phyloP scores from a whole-genome alignment of 2,888 invertebrate species.

The Colostygia pectinataria region DNA sequence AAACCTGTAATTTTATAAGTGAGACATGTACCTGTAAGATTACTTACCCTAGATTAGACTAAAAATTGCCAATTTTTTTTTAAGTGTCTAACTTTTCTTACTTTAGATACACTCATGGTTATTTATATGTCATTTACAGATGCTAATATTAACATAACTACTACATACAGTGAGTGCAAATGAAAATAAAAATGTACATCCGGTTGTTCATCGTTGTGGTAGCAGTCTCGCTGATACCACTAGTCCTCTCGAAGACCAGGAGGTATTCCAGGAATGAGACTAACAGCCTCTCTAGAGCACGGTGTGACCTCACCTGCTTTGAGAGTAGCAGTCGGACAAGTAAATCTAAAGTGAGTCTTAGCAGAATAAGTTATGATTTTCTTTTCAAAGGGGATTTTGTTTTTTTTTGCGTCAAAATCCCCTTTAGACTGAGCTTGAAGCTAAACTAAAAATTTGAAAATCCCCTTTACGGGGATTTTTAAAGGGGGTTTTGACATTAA shows the following conservation, averaged over 20 bases:
- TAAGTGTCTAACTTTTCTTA: too few species aligned
- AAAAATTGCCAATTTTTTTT: too few species aligned
- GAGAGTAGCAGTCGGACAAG: conserved; percentile 59
- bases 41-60: too few species aligned
- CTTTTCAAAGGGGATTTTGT: background rate
- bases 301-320: conserved; percentile 84
- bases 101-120: too few species aligned
- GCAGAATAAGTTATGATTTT: background rate
- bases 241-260: conserved; percentile 55
- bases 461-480: too few species aligned
- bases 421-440: too few species aligned
- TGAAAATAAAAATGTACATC: conserved; percentile 49
- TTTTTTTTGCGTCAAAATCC: too few species aligned
- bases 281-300: conserved; percentile 82
- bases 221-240: conserved; percentile 47
- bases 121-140: conserved; percentile 17
- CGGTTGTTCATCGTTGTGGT: conserved; percentile 55
- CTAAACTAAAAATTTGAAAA: too few species aligned
- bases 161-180: conserved; percentile 24
- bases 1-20: too few species aligned
- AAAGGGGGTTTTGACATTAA: too few species aligned
- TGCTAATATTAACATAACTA: conserved; percentile 5
- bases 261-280: conserved; percentile 68
- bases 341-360: conserved; percentile 60
- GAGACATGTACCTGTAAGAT: too few species aligned